Evolutionary conservation across 2,797 vertebrate genomes (phyloP), one percentile per base, ranked within the genome.

Genomic region (Pyrrhura leucotis): DNA sequence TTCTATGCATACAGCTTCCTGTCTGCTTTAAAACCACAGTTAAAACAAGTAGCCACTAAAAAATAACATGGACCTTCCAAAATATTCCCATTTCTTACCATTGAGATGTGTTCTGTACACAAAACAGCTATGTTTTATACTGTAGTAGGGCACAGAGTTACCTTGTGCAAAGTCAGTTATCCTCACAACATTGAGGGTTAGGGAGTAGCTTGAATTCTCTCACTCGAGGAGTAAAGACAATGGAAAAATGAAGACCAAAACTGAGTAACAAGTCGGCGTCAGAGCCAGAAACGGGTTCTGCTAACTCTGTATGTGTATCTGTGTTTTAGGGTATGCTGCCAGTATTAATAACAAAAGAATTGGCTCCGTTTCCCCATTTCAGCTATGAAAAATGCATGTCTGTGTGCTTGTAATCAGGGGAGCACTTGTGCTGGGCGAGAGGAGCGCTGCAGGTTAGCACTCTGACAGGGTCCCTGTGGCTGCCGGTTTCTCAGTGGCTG

Each of bases 371-470:
- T 95, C 74, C 93, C 80, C 63, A 7, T 39, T 67, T 18, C 51
- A 50, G 85, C 89, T 40, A 78, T 95, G 96, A 74, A 94, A 94
- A 88, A 92, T 86, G 94, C 94, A 47, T 77, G 91, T 84, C 80
- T 89, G 73, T 50, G 13, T 29, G 62, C 25, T 21, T 65, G 93
- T 40, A 85, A 80, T 77, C 93, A 83, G 93, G 91, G 88, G 54
- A 94, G 86, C 63, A 40, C 95, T 74, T 48, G 86, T 82, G 4
- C 80, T 82, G 23, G 4, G 25, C 51, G 73, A 40, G 68, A 39
- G 88, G 14, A 80, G 79, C 88, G 48, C 94, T 94, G 93, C 94
- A 91, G 95, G 95, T 93, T 92, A 85, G 95, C 87, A 58, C 95
- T 94, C 95, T 22, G 86, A 8, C 95, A 61, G 80, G 44, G 94